Base-by-base conservation (phyloP, 2,113 vertebrate genomes). In the Xiphophorus couchianus region DNA sequence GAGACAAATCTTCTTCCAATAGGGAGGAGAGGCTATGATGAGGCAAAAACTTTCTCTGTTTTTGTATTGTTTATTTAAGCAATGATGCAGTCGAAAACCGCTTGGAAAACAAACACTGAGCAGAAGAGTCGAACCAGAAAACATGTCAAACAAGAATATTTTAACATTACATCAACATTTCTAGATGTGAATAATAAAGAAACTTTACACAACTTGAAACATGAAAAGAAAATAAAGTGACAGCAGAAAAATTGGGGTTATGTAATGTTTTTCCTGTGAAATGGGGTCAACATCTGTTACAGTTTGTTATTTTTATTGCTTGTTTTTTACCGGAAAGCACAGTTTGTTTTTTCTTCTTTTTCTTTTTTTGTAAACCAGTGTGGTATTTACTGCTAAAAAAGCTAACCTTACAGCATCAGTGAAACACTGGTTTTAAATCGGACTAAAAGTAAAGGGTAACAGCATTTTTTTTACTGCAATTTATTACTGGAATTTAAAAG, bases 161-260 rank as follows among this genome's bases (percentile, higher is more conserved):
- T n/a, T 29, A 51, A 27, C 28, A 44, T 66, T 37, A 66, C 14
- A 25, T 54, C 39, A 69, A 17, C 27, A 37, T 22, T 7, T 11
- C 12, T 19, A 25, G 62, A 33, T 28, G 31, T 27, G 1, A 19
- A 39, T 11, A 35, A 30, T 62, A 31, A 31, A 74, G 66, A 19
- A 31, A 0, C 54, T 19, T 42, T 44, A 8, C 22, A 19, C 9
- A 58, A 30, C 42, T 69, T 51, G 54, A 28, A 65, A 62, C 66
- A 42, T 78, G 58, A 12, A 73, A 62, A 44, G 7, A 69, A 73
- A 62, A 33, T 30, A 51, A 73, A 51, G 63, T 62, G 30, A 63
- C 17, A 39, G 27, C 13, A 10, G 69, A 37, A 11, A 66, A 29
- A 27, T 29, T 28, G 39, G 33, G 31, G 64, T 51, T 65, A 33